Percentiles rank a stretch among this genome's conserved stretches.
Conservation (phyloP, 2,113 vertebrate genomes). For the Tragelaphus imberbis region DNA sequence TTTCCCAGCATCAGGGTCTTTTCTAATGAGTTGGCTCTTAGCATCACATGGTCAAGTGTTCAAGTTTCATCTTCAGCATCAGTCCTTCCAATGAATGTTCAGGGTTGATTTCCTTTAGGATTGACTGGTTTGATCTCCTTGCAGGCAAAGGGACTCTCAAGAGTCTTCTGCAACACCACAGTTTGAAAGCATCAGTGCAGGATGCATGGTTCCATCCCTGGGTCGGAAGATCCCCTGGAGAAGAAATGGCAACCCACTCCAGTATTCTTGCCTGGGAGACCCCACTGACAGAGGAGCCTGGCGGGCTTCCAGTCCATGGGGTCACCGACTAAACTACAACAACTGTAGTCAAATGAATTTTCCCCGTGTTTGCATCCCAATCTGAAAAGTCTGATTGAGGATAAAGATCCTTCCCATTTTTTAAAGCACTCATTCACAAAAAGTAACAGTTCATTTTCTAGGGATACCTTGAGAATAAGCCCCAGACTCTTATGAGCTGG, state of each 20-base stretch:
- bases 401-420: neutral
- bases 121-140: neutral
- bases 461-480: neutral
- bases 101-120: neutral
- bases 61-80: neutral
- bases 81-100: neutral
- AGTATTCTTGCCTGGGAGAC: neutral
- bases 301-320: neutral
- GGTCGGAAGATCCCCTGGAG: neutral
- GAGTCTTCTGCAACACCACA: neutral
- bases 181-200: neutral
- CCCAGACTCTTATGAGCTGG: neutral
- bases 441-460: neutral
- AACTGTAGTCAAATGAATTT: neutral
- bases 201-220: neutral
- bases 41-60: neutral
- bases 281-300: neutral
- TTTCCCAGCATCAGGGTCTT: neutral
- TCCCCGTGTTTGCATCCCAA: neutral
- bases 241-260: neutral
- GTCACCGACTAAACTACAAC: neutral
- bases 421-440: neutral
- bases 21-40: neutral
- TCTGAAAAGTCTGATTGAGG: neutral
- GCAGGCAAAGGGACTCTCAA: neutral